These are phyloP conservation scores for Brachyptera putata DNA, from an alignment of 2,888 invertebrate species.

Conservation along the genomic window DNA sequence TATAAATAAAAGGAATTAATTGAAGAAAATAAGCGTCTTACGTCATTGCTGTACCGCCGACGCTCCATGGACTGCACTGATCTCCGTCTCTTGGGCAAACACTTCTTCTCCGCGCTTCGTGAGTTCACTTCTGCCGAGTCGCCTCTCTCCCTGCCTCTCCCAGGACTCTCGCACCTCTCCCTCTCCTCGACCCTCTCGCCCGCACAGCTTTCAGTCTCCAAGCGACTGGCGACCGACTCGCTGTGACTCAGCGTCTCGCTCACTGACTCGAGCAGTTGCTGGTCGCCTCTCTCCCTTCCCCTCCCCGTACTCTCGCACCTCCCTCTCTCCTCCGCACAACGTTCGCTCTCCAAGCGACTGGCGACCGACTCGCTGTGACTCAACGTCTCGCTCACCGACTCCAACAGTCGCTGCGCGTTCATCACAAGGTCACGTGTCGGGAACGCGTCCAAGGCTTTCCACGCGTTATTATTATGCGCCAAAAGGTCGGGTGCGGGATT, in stretches of 20 bases:
- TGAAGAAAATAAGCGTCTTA: conserved; percentile 23
- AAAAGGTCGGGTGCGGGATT: conserved; percentile 18
- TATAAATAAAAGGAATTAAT: background rate
- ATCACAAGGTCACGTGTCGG: conserved; percentile 43
- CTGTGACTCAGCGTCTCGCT: conserved; percentile 45
- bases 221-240: conserved; percentile 38
- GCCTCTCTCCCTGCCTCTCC: too few species aligned
- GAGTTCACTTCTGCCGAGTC: too few species aligned
- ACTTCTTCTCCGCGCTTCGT: conserved; percentile 12
- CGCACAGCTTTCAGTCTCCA: background rate
- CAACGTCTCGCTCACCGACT: conserved; percentile 47
- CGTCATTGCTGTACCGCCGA: conserved; percentile 32
- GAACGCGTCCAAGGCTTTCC: conserved; percentile 29
- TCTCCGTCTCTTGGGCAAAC: conserved; percentile 28
- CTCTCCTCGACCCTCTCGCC: background rate
- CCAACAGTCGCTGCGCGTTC: conserved; percentile 46
- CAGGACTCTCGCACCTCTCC: too few species aligned
- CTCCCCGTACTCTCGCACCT: too few species aligned
- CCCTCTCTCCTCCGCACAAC: too few species aligned
- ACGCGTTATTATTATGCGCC: conserved; percentile 18
- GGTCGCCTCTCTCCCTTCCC: too few species aligned
- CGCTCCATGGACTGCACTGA: conserved; percentile 29
- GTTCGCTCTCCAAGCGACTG: conserved; percentile 6
- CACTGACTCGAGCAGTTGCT: conserved; percentile 46
- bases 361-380: conserved; percentile 42